Evolutionary conservation across 2,888 invertebrate genomes (phyloP).

Genomic region (Drosophila macrospina): DNA sequence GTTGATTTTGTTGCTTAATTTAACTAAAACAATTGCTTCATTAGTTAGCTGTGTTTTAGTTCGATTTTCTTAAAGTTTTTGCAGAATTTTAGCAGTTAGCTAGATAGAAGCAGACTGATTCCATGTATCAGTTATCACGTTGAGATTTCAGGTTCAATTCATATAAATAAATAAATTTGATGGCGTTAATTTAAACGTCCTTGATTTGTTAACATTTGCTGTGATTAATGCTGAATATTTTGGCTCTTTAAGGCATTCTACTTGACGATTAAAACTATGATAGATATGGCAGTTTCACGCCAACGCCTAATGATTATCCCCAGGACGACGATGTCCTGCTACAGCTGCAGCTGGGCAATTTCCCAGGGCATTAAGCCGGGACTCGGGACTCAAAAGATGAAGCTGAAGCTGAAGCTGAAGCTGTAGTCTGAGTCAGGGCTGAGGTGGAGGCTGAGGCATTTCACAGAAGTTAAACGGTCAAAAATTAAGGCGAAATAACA

Average conservation of each 20-base stretch:
- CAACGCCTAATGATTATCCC: slow-evolving; percentile 44
- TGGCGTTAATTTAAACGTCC: background rate
- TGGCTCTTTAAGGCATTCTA: background rate
- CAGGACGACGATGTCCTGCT: slow-evolving; percentile 12
- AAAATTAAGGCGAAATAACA: slow-evolving; percentile 66
- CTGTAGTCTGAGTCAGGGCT: slow-evolving; percentile 9
- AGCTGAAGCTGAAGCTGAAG: slow-evolving; percentile 18
- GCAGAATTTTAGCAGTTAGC: too few species aligned
- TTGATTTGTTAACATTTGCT: slow-evolving; percentile 20
- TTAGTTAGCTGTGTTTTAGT: background rate
- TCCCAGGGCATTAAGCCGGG: slow-evolving; percentile 66
- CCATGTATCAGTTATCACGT: too few species aligned
- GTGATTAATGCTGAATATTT: slow-evolving; percentile 21
- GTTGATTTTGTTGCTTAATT: slow-evolving; percentile 6
- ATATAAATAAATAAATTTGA: slow-evolving; percentile 1
- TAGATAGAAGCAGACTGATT: too few species aligned
- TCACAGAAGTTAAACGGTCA: slow-evolving; percentile 72
- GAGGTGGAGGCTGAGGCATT: slow-evolving; percentile 54
- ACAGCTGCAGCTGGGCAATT: slow-evolving; percentile 56
- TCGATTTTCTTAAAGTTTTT: slow-evolving; percentile 1
- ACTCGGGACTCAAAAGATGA: slow-evolving; percentile 2
- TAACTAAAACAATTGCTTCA: background rate
- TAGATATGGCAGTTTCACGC: slow-evolving; percentile 45
- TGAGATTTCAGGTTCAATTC: too few species aligned
- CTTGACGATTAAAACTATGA: slow-evolving; percentile 57